Percentiles rank a stretch among this genome's conserved stretches.
Conservation (phyloP, 2,797 vertebrate species). For the Heterohyrax brucei region DNA sequence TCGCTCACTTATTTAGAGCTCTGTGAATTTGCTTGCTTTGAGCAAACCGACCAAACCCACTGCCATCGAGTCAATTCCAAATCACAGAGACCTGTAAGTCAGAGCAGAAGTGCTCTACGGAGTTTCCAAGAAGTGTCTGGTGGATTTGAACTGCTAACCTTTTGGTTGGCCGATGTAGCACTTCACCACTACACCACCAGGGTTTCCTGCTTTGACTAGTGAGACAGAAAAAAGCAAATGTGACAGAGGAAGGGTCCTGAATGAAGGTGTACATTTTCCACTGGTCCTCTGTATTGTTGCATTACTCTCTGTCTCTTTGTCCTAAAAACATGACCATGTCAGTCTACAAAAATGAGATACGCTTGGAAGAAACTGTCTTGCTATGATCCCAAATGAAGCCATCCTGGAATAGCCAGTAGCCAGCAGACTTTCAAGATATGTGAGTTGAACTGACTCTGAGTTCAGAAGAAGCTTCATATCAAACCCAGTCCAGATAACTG, state of each 20-base stretch:
- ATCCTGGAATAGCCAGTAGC: neutral
- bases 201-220: neutral
- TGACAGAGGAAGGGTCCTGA: neutral
- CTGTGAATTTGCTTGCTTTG: neutral
- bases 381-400: neutral
- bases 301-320: neutral
- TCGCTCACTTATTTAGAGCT: conserved; percentile 1
- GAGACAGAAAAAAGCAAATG: neutral
- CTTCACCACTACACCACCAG: too few relatives aligned
- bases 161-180: too few relatives aligned
- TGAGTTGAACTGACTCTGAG: neutral
- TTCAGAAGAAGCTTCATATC: conserved; percentile 5
- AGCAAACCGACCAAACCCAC: neutral
- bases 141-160: too few relatives aligned
- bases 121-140: too few relatives aligned
- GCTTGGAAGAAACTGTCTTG: neutral
- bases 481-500: conserved; percentile 29
- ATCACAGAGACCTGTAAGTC: too few relatives aligned
- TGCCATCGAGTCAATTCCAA: too few relatives aligned
- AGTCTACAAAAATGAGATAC: conserved; percentile 34
- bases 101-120: too few relatives aligned
- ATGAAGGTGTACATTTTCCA: neutral
- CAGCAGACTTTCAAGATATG: neutral
- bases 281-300: neutral
- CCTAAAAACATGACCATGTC: neutral